Evolutionary conservation across 2,797 vertebrate genomes (phyloP), one percentile per base, ranked within the genome.

Genomic region (Sebastes nivosus): DNA sequence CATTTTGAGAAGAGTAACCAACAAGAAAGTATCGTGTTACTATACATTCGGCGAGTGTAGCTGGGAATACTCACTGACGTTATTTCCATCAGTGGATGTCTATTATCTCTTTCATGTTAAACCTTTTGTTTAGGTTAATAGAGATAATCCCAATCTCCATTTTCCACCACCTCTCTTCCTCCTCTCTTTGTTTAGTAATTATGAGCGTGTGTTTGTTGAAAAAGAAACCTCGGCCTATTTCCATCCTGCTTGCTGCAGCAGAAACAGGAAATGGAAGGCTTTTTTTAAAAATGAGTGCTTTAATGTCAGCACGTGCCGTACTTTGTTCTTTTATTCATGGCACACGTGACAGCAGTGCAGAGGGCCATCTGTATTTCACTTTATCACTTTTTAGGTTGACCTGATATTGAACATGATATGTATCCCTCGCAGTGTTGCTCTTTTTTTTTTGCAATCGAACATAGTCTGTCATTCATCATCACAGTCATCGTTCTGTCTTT

Each of bases 251-350:
- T 85, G 81, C 84, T 86, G 85, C 84, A 83, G 84, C 90, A 86
- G 87, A 86, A 89, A 85, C 84, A 88, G 83, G 84, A 92, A 91
- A 80, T 83, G 36, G 70, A 74, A 24, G 52, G 20, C 24, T 38
- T 75, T 80, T 85, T 79, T 74, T 12, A 2, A 20, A 72, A 81
- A 81, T 75, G 75, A 88, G 72, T 24, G 84, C 86, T 90, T 92
- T 91, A 90, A 90, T 92, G 87, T 89, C 82, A 88, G 84, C 87
- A 81, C 70, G 38, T 77, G 77, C 70, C 52, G 8, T 25, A 75
- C 91, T 89, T 92, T 92, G 89, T 92, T 93, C 80, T 92, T 91
- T 91, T 93, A 92, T 92, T 91, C 80, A 91, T 88, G 75, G 57
- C 6, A 16, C 92, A 90, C 52, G 75, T 91, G 89, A 71, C 79